phyloP scores from a whole-genome alignment of 2,797 vertebrate species.

The Ctenochaetus hawaiiensis region DNA sequence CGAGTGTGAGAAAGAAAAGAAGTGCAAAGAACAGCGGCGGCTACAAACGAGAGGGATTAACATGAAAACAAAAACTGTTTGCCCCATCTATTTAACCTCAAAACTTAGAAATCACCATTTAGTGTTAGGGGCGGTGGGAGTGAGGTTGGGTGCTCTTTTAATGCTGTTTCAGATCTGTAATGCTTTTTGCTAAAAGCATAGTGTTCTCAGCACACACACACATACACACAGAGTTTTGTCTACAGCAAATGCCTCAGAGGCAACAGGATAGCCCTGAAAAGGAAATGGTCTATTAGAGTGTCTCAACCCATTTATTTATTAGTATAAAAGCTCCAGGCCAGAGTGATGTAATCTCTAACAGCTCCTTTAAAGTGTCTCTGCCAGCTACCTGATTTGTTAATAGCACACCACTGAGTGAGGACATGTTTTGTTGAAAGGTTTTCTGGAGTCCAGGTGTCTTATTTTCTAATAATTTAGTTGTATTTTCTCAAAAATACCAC shows the following conservation, averaged over 20 bases:
- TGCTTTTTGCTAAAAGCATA: slow-evolving; percentile 54
- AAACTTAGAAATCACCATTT: slow-evolving; percentile 44
- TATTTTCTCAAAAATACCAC: neutral
- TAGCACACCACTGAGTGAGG: slow-evolving; percentile 21
- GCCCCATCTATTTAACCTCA: slow-evolving; percentile 43
- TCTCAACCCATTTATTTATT: slow-evolving; percentile 80
- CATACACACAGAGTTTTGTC: slow-evolving; percentile 27
- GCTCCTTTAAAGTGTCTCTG: slow-evolving; percentile 68
- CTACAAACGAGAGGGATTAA: slow-evolving; percentile 60
- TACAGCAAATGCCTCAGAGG: slow-evolving; percentile 61
- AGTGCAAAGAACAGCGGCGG: slow-evolving; percentile 44
- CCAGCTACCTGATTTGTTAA: slow-evolving; percentile 63
- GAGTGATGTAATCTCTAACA: slow-evolving; percentile 75
- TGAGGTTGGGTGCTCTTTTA: slow-evolving; percentile 20
- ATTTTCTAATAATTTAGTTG: neutral
- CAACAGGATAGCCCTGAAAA: slow-evolving; percentile 70
- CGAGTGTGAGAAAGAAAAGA: slow-evolving; percentile 75
- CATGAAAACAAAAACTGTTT: slow-evolving; percentile 54
- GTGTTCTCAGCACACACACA: slow-evolving; percentile 29
- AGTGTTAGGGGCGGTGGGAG: neutral
- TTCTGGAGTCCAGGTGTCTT: neutral
- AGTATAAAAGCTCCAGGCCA: slow-evolving; percentile 69
- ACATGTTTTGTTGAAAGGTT: slow-evolving; percentile 20
- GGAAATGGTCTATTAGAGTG: slow-evolving; percentile 81
- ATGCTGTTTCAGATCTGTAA: slow-evolving; percentile 22